Evolutionary conservation across 37 sponge, comb jelly and placozoan genomes (phyloP).

Genomic region (Cliona cf. orientalis): DNA sequence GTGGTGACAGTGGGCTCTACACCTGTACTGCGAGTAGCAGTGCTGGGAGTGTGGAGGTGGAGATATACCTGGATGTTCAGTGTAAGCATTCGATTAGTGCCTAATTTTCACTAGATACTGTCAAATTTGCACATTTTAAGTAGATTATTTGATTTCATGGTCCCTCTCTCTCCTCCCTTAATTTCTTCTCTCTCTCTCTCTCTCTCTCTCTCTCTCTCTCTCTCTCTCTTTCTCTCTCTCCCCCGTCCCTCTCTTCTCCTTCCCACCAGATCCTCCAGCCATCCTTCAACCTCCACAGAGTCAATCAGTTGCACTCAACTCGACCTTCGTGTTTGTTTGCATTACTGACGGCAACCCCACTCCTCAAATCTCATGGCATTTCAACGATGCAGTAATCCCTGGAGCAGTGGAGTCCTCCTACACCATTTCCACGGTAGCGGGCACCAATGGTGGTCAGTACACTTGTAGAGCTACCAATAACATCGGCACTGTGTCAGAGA

Average conservation of each 20-base stretch:
- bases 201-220: too few relatives aligned
- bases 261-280: slow-evolving; percentile 58
- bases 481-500: slow-evolving; percentile 40
- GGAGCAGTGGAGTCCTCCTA: slow-evolving; percentile 14
- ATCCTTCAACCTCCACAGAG: slow-evolving; percentile 21
- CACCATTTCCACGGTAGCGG: slow-evolving; percentile 36
- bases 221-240: too few relatives aligned
- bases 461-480: slow-evolving; percentile 65
- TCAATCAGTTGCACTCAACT: slow-evolving; percentile 15
- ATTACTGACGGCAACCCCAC: slow-evolving; percentile 54
- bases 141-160: too few relatives aligned
- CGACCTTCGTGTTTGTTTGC: slow-evolving; percentile 25
- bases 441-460: slow-evolving; percentile 37
- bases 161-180: too few relatives aligned
- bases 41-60: not conserved
- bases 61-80: slow-evolving; percentile 32
- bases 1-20: slow-evolving; percentile 50
- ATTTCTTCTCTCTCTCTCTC: too few relatives aligned
- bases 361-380: slow-evolving; percentile 43
- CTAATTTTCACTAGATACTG: too few relatives aligned
- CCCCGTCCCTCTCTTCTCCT: too few relatives aligned
- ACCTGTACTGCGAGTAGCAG: slow-evolving; percentile 54
- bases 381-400: slow-evolving; percentile 22
- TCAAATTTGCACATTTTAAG: too few relatives aligned
- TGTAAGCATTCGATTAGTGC: too few relatives aligned